Evolutionary conservation across 1,140 invertebrate genomes (phyloP).

Genomic region (Pseudachorutes palmiensis): DNA sequence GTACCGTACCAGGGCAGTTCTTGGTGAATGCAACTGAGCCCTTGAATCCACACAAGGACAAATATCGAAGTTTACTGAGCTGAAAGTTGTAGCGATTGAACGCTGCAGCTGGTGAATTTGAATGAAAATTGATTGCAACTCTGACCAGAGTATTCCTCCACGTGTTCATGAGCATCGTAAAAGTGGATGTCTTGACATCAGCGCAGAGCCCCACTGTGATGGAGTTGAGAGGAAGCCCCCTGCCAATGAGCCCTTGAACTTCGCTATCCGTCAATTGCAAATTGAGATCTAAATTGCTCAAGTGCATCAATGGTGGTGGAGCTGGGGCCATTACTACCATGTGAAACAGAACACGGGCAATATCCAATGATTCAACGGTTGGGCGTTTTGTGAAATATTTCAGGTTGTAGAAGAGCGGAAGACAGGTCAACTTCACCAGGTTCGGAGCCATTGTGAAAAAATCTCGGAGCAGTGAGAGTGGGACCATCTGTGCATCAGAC

Average conservation of each 20-base stretch:
- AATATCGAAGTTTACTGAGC: neutral
- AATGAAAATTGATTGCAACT: conserved; percentile 7
- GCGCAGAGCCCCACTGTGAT: neutral
- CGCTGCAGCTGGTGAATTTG: neutral
- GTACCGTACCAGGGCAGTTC: neutral
- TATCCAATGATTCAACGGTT: neutral
- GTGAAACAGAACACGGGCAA: neutral
- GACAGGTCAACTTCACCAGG: neutral
- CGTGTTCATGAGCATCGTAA: neutral
- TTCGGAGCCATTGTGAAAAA: conserved; percentile 5
- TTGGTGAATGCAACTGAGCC: neutral
- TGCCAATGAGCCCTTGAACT: neutral
- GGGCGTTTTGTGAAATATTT: neutral
- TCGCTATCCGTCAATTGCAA: neutral
- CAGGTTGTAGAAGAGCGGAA: neutral
- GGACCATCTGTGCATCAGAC: neutral
- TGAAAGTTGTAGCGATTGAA: neutral
- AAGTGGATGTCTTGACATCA: neutral
- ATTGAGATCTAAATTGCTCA: neutral
- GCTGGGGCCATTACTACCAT: neutral
- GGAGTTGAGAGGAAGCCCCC: neutral
- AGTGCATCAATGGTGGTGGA: neutral
- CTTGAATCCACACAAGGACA: neutral
- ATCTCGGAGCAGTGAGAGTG: neutral
- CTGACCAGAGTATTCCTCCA: neutral